Evolutionary conservation across 2,888 invertebrate genomes (phyloP), one percentile per base, ranked within the genome.

Genomic region (Pycnomerus fuliginosus): DNA sequence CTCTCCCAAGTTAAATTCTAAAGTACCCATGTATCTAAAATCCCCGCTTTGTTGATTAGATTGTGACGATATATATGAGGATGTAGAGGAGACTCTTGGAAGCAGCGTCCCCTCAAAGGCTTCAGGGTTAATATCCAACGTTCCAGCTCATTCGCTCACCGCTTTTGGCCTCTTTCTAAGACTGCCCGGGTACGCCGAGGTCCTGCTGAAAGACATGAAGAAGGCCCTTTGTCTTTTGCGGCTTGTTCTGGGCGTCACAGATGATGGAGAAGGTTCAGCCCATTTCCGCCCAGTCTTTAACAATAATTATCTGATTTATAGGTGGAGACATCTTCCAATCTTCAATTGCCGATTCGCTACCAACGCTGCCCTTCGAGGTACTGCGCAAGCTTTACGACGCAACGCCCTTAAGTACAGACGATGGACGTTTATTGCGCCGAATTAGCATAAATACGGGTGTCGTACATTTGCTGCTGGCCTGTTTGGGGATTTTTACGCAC

Each of bases 91-190:
- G 53, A 69, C 66, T 0, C 75, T 72, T 13, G 73, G 63, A 13
- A 72, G 77, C 3, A 76, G 75, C 50, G 70, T 29, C 25, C 67
- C 78, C 1, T 68, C 78, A 1, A 78, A 78, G 56, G 64, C 75
- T 12, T 62, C 76, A 2, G 72, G 70, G 11, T 68, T 76, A 2
- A 75, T 78, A 3, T 78, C 80, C n/a, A 79, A 82, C 35, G 85
- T 89, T 40, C 94, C 95, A 3, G 87, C 91, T 37, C 95, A 95
- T 74, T 92, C 94, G 29, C 78, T 96, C 52, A 86, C 91, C 1
- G 93, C 94, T 8, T 90, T 96, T 66, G 91, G 91, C 1, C 74
- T 95, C 44, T 90, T 96, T 68, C 77, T 96, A 13, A 80, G 92
- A 56, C 74, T 96, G 58, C 92, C 93, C 0, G 89, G 92, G 1